Evolutionary conservation across 2,113 vertebrate genomes (phyloP), one percentile per base, ranked within the genome.

Genomic region (Leuciscus idus): DNA sequence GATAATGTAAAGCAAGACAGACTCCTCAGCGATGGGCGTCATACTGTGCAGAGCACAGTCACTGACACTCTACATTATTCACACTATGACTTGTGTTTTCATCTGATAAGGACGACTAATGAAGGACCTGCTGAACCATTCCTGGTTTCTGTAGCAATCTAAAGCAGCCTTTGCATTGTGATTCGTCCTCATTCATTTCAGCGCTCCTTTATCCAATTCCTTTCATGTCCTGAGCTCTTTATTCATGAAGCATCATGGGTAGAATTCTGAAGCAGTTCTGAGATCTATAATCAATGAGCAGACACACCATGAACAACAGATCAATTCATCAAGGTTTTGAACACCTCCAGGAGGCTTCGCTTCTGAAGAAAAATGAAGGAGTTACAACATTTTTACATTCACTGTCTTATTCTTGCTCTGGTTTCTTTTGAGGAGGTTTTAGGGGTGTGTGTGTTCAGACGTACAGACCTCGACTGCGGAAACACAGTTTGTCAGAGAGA

Each of bases 271-370:
- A 77, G 74, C 15, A 77, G 74, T 4, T 77, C n/a, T 50, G 43
- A 76, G 74, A 76, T 76, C 74, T 52, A 77, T 77, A 77, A 77
- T 77, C 74, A 55, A 77, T 77, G 48, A 30, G 74, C 46, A 55
- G 26, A 77, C 74, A 19, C 48, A 55, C 74, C 48, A 2, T 21
- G 74, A 77, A 77, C 74, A 77, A 55, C 74, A 77, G 74, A 77
- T 77, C 48, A 21, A 77, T 52, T 28, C 12, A 7, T 6, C 17
- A 30, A 52, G 46, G 11, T 36, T 48, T 74, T 11, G 9, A 66
- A 66, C 43, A 75, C 23, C 74, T 50, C 48, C 74, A 76, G 48
- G 30, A 76, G 2, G n/a, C 39, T 52, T 52, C n/a, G 2, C 6
- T 12, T 50, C 46, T 76, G 43, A 26, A 19, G 9, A 19, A 52